Evolutionary conservation across 2,797 vertebrate genomes (phyloP), one percentile per base, ranked within the genome.

Genomic region (Centroberyx gerrardi): DNA sequence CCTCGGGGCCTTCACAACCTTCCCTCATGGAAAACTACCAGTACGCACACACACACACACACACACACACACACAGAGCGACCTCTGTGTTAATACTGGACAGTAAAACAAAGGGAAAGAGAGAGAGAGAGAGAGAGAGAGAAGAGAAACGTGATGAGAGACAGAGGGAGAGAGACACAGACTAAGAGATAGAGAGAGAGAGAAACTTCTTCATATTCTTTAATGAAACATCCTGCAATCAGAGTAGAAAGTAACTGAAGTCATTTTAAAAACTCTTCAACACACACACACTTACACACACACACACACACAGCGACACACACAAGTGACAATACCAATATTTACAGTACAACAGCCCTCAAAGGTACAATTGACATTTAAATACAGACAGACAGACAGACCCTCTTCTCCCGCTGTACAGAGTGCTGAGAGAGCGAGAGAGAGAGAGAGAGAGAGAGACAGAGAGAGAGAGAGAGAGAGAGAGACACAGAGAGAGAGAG

Each of bases 11-110:
- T 64, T 80, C 73, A 61, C 81, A 77, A 66, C 68, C 76, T 83
- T 80, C 83, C 85, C 87, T 91, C 78, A 89, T 93, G 92, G 92
- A 93, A 93, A 93, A 93, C 83, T 92, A 93, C 92, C 78, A 90
- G 85, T 29, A 15, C n/a, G 13, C 55, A 65, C 36, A 64, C 58
- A 63, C 59, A 54, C 70, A 76, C 72, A 62, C 59, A 51, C 56
- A 42, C 63, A 65, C 67, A 83, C 53, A 69, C 49, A 68, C 0
- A 29, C 61, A 62, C 61, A 76, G 29, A 74, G 17, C 2, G 2
- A 29, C 13, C 64, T 55, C 33, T 56, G 2, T 40, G 62, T 62
- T 59, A 27, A 28, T 74, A 68, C 58, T 38, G 67, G 64, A 64
- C 28, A 17, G 29, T 18, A 48, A 7, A 51, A 61, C 17, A 38